Evolutionary conservation across 2,113 vertebrate genomes (phyloP).

Genomic region (Varanus komodoensis): DNA sequence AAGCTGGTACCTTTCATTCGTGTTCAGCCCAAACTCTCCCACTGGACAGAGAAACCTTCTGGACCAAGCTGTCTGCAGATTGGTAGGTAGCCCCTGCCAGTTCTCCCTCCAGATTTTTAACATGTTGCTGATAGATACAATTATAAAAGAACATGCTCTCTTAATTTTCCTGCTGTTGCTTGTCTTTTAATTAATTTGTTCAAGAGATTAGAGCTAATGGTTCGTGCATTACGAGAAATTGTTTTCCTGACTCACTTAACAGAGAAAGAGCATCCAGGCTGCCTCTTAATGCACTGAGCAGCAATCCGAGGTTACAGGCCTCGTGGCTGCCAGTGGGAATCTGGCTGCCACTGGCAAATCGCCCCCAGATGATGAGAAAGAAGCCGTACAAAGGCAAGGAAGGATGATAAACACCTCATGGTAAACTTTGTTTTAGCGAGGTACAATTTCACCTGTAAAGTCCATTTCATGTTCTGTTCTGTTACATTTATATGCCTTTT

Average conservation of each 20-base stretch:
- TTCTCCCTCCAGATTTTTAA: neutral
- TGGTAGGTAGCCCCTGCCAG: neutral
- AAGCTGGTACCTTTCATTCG: too few species aligned
- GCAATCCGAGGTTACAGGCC: neutral
- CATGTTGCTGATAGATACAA: neutral
- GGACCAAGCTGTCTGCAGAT: neutral
- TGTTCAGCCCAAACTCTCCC: too few species aligned
- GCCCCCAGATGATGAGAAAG: neutral
- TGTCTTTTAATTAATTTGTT: neutral
- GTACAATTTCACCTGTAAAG: neutral
- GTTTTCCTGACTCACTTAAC: neutral
- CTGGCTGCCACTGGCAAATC: neutral
- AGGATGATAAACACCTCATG: neutral
- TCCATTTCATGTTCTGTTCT: too few species aligned
- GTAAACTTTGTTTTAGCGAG: neutral
- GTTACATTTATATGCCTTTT: too few species aligned
- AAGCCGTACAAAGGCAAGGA: neutral
- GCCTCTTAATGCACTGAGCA: neutral
- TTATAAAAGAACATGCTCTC: too few species aligned
- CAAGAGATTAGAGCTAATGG: neutral
- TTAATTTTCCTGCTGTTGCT: neutral
- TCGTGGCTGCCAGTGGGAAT: neutral
- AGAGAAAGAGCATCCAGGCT: neutral
- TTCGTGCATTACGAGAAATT: neutral
- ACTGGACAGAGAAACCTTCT: neutral